Conservation (phyloP, 2,888 invertebrate species). For the Drosophila fungiperda region DNA sequence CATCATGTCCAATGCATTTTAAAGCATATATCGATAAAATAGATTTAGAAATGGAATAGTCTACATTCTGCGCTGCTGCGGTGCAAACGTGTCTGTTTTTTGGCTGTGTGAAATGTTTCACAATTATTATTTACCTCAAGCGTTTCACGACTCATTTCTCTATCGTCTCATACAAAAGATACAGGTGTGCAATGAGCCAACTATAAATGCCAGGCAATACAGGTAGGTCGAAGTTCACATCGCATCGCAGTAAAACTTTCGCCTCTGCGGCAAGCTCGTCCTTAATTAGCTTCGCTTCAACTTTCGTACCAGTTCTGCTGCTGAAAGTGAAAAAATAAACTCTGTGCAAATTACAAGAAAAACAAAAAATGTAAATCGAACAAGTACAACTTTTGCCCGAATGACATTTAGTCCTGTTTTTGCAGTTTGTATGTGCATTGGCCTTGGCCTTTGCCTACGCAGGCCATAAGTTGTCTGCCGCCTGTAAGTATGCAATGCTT, state of each 20-base stretch:
- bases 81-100: constrained; percentile 33
- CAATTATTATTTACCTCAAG: constrained; percentile 62
- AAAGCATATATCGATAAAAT: constrained; percentile 76
- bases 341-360: constrained; percentile 23
- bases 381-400: constrained; percentile 39
- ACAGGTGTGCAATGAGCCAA: constrained; percentile 73
- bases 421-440: constrained; percentile 20
- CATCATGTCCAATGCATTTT: constrained; percentile 74
- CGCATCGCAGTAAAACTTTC: constrained; percentile 43
- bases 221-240: constrained; percentile 66
- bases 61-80: constrained; percentile 35
- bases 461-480: constrained; percentile 45
- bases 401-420: constrained; percentile 61
- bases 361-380: background rate
- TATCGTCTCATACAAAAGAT: constrained; percentile 70
- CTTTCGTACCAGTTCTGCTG: constrained; percentile 36
- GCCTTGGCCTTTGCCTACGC: constrained; percentile 74
- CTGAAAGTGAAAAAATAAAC: constrained; percentile 60
- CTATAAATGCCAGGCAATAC: constrained; percentile 42
- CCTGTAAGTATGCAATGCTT: constrained; percentile 48
- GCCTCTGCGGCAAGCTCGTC: constrained; percentile 36
- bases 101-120: constrained; percentile 63
- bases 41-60: constrained; percentile 49
- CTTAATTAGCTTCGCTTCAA: constrained; percentile 63
- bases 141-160: constrained; percentile 67